phyloP scores from a whole-genome alignment of 2,113 vertebrate species.

The Zapus hudsonius region DNA sequence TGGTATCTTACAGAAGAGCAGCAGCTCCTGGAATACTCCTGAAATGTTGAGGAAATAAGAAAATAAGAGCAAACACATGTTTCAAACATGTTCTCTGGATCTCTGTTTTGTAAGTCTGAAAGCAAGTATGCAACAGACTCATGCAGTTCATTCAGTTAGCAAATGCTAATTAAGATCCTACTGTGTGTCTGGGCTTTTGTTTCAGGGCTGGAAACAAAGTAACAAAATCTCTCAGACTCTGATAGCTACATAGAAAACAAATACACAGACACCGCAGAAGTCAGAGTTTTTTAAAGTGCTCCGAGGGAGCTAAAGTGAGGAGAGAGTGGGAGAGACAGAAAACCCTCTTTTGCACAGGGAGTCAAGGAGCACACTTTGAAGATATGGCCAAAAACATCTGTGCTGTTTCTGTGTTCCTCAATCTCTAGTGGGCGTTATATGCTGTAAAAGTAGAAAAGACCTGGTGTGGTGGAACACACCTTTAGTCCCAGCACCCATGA shows the following conservation, averaged over 20 bases:
- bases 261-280: background rate
- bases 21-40: background rate
- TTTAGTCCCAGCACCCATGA: no score
- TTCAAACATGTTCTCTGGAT: no score
- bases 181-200: background rate
- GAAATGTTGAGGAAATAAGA: slow-evolving; percentile 11
- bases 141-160: background rate
- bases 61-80: slow-evolving; percentile 39
- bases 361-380: background rate
- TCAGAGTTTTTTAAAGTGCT: background rate
- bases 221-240: background rate
- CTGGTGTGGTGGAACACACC: no score
- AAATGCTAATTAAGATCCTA: slow-evolving; percentile 30
- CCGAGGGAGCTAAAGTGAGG: background rate
- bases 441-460: slow-evolving; percentile 1
- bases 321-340: background rate
- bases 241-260: background rate
- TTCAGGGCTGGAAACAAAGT: background rate
- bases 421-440: background rate
- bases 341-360: no score
- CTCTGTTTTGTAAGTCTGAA: background rate
- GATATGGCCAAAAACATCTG: background rate
- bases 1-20: slow-evolving; percentile 67
- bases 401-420: slow-evolving; percentile 5
- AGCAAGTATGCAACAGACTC: slow-evolving; percentile 39